Evolutionary conservation across 2,113 vertebrate species (phyloP), one percentile per base, ranked within the genome.

Genomic region (Pelusios castaneus): DNA sequence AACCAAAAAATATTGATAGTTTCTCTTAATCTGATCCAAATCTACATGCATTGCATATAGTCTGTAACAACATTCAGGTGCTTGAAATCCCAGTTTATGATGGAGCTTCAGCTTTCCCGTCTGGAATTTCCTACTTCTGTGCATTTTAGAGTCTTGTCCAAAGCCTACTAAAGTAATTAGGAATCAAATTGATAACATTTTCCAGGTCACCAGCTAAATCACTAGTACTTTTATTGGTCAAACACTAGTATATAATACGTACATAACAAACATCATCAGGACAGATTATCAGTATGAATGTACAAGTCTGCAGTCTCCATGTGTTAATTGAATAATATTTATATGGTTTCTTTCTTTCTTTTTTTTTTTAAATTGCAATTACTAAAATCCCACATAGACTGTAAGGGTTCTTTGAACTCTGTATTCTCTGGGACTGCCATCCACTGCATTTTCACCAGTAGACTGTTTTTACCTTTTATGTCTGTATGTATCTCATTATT

Each of bases 281-380:
- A 58, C 21, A 41, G 34, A 38, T 73, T 73, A 41, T 73, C 67
- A 41, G 17, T 34, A 24, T 90, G 45, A 63, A 41, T 81, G 1
- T 85, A 47, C 85, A 56, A 88, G 51, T n/a, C 60, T 9, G 25
- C 58, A 84, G 9, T 1, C 52, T 49, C 6, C 67, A 70, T 79
- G 41, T 82, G 45, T 47, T 63, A 17, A 29, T 92, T 88, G 85
- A 73, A 54, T 31, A 56, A 21, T 82, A 58, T 85, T 85, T 95
- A 58, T 80, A 27, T 29, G 84, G 17, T 45, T 93, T 96, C 55
- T 84, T 97, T 88, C 88, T 58, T 49, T 12, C 49, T 29, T 34
- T 93, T 45, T 93, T 87, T 91, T 60, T 25, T 58, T 79, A 79
- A 19, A 47, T 73, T 77, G 70, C 21, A 77, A 67, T 84, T 63